phyloP scores from a whole-genome alignment of 1,140 invertebrate genomes.

The Physella acuta region DNA sequence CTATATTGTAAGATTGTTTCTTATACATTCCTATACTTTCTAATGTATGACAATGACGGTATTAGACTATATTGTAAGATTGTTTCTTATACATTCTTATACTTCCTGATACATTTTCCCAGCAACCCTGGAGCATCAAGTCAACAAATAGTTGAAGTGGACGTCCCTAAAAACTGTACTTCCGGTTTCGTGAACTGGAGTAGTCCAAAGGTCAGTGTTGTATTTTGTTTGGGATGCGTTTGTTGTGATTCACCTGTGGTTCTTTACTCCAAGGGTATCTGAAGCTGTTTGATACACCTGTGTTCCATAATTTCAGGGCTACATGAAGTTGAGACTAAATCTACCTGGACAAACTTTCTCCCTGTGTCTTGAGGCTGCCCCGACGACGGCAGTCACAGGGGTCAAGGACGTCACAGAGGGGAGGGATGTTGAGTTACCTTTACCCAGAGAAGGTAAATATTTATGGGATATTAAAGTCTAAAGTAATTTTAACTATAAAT shows the following conservation, averaged over 20 bases:
- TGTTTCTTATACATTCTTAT: background rate
- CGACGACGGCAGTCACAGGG: background rate
- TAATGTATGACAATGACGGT: background rate
- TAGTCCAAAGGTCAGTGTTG: too few relatives aligned
- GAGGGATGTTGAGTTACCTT: background rate
- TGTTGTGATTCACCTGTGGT: background rate
- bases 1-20: background rate
- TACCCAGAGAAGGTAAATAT: background rate
- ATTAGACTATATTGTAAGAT: background rate
- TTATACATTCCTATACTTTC: background rate
- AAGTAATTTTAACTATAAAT: too few relatives aligned
- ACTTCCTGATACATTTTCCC: background rate
- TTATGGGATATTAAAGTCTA: too few relatives aligned
- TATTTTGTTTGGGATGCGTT: too few relatives aligned
- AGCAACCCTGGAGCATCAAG: background rate
- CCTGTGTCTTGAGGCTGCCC: background rate
- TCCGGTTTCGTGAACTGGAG: background rate
- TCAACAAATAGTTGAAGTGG: background rate
- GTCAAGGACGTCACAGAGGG: background rate
- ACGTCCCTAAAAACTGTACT: background rate
- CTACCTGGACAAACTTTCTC: too few relatives aligned
- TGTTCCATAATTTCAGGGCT: background rate
- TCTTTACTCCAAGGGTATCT: background rate
- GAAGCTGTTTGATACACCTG: background rate
- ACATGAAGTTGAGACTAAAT: too few relatives aligned